Base-by-base conservation (phyloP, 1,140 invertebrate genomes). In the Drosophila kepulauana region DNA sequence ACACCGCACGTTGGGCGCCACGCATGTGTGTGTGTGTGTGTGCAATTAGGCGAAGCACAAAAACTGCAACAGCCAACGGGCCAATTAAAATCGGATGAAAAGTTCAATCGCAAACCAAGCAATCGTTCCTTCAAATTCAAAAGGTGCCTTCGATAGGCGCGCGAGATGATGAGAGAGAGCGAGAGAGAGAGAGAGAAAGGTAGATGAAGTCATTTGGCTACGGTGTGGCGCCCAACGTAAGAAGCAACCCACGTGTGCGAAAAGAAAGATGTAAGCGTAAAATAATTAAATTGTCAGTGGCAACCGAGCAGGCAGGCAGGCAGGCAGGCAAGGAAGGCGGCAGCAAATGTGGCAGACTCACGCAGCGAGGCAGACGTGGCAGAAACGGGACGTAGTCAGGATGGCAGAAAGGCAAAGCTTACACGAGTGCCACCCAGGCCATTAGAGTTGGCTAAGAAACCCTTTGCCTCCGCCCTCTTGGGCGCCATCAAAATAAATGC, bases 401-500 rank as follows among this genome's bases (percentile, higher is more conserved):
- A 5, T 33, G 38, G 35, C 35, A 41, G 38, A n/a, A 41, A 10
- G 33, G 35, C 33, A 35, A 25, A 52, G 46, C 56, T 38, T 69
- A 7, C 20, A 25, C 51, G n/a, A 64, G 52, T 51, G 15, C 61
- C 66, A 48, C 49, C 58, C 72, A 49, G 52, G 51, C 84, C 81
- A 85, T 85, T 85, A 85, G 78, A 78, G 80, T 78, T 64, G 51
- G 78, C 68, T 84, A 78, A 76, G 67, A 46, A 84, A 73, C 81
- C 81, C 82, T 85, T 85, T 85, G 74, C 46, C 8, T 25, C 5
- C 66, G 20, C 33, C 25, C 62, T 28, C 59, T 70, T 58, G 66
- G 82, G 82, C 68, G 79, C 79, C 78, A 88, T 88, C 82, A 90
- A 91, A 91, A 91, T 91, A 84, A 91, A 91, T 91, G 87, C 80